These are phyloP conservation scores for Pristionchus mayeri DNA, from an alignment of 2,888 invertebrate species.

Conservation along the genomic window DNA sequence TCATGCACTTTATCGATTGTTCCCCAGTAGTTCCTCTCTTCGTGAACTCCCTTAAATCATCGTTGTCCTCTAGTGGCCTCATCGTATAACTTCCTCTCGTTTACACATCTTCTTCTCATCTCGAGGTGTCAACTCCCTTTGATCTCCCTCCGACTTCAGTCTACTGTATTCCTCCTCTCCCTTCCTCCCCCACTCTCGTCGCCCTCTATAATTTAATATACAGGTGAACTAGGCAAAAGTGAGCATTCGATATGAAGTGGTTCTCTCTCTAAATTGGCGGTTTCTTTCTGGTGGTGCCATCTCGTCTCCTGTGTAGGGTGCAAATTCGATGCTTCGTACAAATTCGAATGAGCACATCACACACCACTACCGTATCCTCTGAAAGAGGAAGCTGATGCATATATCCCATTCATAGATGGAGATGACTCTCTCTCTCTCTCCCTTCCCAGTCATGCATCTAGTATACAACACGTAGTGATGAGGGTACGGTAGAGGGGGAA, in stretches of 20 bases:
- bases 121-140: constrained; percentile 24
- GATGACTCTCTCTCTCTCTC: neutral
- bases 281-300: neutral
- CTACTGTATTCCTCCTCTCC: neutral
- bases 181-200: neutral
- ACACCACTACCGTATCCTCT: constrained; percentile 26
- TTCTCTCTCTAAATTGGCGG: neutral
- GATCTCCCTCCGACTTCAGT: neutral
- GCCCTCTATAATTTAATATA: constrained; percentile 37
- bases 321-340: neutral
- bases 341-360: constrained; percentile 30
- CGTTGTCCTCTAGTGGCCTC: neutral
- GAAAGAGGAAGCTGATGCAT: constrained; percentile 27
- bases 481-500: neutral
- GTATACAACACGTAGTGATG: constrained; percentile 25
- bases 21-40: neutral
- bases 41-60: neutral
- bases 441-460: constrained; percentile 7
- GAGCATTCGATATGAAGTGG: neutral
- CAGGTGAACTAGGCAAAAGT: constrained; percentile 22
- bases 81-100: constrained; percentile 37
- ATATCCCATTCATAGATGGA: constrained; percentile 37
- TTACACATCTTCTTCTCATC: neutral
- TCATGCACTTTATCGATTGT: neutral
- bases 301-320: neutral